Evolutionary conservation across 2,797 vertebrate species (phyloP), one percentile per base, ranked within the genome.

Genomic region (Carduelis carduelis): DNA sequence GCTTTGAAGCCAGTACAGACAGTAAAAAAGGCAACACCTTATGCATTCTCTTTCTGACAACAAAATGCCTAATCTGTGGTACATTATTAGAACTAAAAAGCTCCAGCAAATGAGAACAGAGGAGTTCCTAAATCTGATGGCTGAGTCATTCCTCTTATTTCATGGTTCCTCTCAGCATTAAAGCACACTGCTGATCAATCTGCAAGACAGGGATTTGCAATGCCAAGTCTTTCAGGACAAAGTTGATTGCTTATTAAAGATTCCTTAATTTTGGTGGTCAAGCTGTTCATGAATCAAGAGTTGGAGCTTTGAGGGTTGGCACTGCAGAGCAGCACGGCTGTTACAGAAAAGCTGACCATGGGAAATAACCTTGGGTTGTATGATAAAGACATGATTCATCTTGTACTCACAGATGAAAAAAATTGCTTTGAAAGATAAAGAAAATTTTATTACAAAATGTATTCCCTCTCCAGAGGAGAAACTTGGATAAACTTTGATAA

Each of bases 131-230:
- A 83, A 71, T 64, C 11, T 84, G 46, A 59, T 7, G 3, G 26
- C 75, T 90, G 65, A 87, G 52, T 95, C 60, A 93, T 83, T 94
- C 47, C 52, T 85, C 41, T 68, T 70, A 47, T 35, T 89, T 89
- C 68, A 41, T 47, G 53, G 35, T 75, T 93, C n/a, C 23, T 7
- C 13, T 89, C 47, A 61, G 32, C 24, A 27, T 53, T 60, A 83
- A 80, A 82, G 32, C 27, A 56, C 0, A 3, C 49, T 68, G 52
- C 59, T 76, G 68, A 52, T 63, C 64, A 69, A 37, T 26, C 52
- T 70, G 28, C 8, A 17, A 79, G 44, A 17, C 27, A 72, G 50
- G 53, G 52, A 83, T 66, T 85, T 89, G 26, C 53, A 56, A 13
- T 80, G 68, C 37, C 69, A 87, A 52, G 34, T 35, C 26, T 65